Percentiles rank a stretch among this genome's conserved stretches.
phyloP scores from a whole-genome alignment of 2,113 vertebrate species.

The Laticauda laticaudata region DNA sequence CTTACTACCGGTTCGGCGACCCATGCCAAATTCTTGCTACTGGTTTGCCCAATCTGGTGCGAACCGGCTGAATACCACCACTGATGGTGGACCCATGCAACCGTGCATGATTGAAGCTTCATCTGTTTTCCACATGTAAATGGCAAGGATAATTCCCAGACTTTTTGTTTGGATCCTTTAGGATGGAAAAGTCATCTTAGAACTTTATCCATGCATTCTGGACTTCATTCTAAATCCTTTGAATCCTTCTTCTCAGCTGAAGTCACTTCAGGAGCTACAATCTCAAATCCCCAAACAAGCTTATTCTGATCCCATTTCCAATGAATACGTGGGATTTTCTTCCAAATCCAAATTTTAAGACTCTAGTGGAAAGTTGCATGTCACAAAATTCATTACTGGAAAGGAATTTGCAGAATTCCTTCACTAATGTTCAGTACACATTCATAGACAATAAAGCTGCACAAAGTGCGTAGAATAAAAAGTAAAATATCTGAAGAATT shows the following conservation, averaged over 20 bases:
- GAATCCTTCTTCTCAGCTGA: background rate
- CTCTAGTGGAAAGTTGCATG: background rate
- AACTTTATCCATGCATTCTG: background rate
- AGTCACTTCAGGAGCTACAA: background rate
- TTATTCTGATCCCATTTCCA: background rate
- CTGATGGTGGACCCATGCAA: background rate
- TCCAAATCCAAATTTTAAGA: background rate
- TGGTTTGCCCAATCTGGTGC: no score
- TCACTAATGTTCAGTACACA: background rate
- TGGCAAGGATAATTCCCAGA: background rate
- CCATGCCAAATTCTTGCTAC: no score
- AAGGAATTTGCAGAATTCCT: background rate
- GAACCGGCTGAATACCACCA: no score
- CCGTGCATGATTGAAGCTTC: background rate
- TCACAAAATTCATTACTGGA: background rate
- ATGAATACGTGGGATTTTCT: background rate
- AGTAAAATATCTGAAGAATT: background rate
- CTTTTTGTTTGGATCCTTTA: background rate
- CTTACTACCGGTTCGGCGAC: no score
- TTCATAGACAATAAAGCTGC: background rate
- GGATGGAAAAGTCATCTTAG: background rate
- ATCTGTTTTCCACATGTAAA: background rate
- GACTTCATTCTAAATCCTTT: background rate
- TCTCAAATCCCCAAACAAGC: background rate
- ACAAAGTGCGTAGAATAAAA: background rate